Evolutionary conservation across 1,140 invertebrate species (phyloP).

Genomic region (Neotoxoptera formosana): DNA sequence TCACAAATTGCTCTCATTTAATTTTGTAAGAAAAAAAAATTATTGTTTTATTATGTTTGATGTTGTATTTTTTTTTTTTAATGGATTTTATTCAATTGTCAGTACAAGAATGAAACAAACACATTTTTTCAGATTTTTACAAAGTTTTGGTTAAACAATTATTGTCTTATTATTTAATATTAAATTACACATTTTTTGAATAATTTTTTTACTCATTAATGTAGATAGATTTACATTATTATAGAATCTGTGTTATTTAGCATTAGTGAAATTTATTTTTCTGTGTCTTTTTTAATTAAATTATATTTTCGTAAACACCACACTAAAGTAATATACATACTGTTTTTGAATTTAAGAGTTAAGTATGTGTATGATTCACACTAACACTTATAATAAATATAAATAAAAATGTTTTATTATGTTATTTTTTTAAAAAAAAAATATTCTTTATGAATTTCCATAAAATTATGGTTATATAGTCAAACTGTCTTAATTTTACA

Average conservation of each 20-base stretch:
- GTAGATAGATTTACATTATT: neutral
- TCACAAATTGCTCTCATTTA: neutral
- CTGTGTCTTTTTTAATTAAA: neutral
- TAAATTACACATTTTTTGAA: neutral
- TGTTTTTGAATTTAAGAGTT: neutral
- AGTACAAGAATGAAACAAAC: neutral
- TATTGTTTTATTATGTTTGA: neutral
- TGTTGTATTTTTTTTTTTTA: neutral
- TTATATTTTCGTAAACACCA: neutral
- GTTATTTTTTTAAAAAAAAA: neutral
- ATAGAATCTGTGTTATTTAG: neutral
- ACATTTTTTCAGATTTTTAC: neutral
- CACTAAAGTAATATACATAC: neutral
- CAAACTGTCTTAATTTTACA: too few species aligned
- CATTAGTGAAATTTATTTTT: neutral
- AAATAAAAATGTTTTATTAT: neutral
- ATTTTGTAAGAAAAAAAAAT: neutral
- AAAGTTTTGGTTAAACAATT: too few species aligned
- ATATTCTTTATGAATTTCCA: neutral
- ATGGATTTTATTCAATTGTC: neutral
- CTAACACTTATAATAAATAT: neutral
- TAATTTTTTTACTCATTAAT: neutral
- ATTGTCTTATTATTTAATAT: neutral
- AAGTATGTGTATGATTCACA: neutral
- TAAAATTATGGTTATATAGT: too few species aligned